A percentile compares a stretch with the other conserved stretches of the same genome.
phyloP scores from a whole-genome alignment of 2,888 invertebrate species.

The Epinotia nisella region DNA sequence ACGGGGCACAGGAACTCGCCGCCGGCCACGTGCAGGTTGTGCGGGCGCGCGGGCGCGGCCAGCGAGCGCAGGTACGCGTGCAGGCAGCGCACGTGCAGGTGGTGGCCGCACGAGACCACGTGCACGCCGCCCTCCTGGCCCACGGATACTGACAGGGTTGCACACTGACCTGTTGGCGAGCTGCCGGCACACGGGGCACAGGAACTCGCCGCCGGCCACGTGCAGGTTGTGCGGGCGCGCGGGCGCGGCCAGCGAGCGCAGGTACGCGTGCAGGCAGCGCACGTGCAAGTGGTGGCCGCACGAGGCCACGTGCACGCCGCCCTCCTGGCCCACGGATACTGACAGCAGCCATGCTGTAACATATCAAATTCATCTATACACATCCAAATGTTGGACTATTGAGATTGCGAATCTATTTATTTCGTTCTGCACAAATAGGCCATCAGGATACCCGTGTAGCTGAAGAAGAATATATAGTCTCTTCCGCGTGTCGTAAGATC shows the following conservation, averaged over 20 bases:
- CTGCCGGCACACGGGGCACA: constrained; percentile 97
- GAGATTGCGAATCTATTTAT: too few species aligned
- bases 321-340: constrained; percentile 93
- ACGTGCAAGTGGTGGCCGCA: constrained; percentile 99
- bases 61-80: constrained; percentile 95
- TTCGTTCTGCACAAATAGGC: too few species aligned
- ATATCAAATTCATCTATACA: background rate
- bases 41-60: constrained; percentile 90
- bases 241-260: constrained; percentile 92
- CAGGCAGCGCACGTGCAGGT: constrained; percentile 97
- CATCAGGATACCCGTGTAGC: too few species aligned
- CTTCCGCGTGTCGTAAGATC: too few species aligned
- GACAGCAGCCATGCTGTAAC: constrained; percentile 86
- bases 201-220: constrained; percentile 91
- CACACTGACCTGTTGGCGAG: constrained; percentile 86
- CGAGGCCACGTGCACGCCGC: constrained; percentile 96
- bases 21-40: constrained; percentile 86
- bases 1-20: constrained; percentile 98
- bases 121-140: constrained; percentile 97
- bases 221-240: constrained; percentile 90
- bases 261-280: constrained; percentile 96
- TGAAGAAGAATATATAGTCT: too few species aligned
- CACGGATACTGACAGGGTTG: constrained; percentile 87
- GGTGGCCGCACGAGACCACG: constrained; percentile 98
- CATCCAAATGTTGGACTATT: background rate